phyloP scores from a whole-genome alignment of 2,888 invertebrate genomes.

The Acrobasis suavella region DNA sequence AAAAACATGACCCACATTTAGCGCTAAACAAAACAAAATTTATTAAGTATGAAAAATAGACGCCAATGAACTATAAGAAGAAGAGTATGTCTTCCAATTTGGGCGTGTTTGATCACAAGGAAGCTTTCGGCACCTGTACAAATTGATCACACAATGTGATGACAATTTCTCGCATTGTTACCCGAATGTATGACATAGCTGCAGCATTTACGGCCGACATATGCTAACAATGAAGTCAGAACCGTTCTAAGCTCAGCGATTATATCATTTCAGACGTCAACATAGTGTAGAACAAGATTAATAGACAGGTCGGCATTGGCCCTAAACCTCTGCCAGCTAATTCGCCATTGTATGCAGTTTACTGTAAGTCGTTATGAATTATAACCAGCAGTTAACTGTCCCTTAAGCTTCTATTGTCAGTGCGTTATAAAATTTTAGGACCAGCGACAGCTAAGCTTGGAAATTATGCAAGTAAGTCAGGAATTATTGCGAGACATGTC shows the following conservation, averaged over 20 bases:
- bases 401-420: conserved; percentile 32
- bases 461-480: not conserved
- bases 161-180: conserved; percentile 15
- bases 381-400: conserved; percentile 52
- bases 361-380: conserved; percentile 57
- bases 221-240: conserved; percentile 20
- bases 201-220: not conserved
- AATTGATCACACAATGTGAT: conserved; percentile 16
- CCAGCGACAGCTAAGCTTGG: conserved; percentile 20
- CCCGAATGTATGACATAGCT: not conserved
- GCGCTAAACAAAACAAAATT: not conserved
- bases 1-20: not conserved
- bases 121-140: conserved; percentile 17
- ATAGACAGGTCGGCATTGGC: conserved; percentile 44
- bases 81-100: conserved; percentile 12
- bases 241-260: conserved; percentile 19
- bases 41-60: not conserved
- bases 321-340: conserved; percentile 47
- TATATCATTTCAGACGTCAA: conserved; percentile 22
- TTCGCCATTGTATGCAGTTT: conserved; percentile 56
- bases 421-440: conserved; percentile 36
- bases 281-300: conserved; percentile 28
- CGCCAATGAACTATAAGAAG: conserved; percentile 1
- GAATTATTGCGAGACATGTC: conserved; percentile 15
- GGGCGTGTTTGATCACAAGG: conserved; percentile 1